Evolutionary conservation across 92 coral and sea anemone genomes (phyloP).

Genomic region (Palythoa heliodiscus): DNA sequence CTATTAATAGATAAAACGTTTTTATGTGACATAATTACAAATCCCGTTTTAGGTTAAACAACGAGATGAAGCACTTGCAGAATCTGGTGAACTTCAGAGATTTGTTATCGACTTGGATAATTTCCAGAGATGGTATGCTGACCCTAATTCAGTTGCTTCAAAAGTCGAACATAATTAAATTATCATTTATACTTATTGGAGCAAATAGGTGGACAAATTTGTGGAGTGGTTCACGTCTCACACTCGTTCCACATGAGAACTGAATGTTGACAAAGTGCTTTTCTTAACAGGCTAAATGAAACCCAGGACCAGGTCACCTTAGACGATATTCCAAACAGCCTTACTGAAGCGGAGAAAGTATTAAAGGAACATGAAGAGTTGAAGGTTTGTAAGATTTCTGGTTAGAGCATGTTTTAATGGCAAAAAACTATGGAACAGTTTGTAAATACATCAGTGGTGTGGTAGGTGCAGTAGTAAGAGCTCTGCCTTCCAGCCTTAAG

Average conservation of each 20-base stretch:
- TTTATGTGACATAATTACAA: not conserved
- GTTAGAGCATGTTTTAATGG: not conserved
- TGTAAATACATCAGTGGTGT: too few species aligned
- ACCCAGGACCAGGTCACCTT: constrained; percentile 91
- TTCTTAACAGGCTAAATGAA: constrained; percentile 69
- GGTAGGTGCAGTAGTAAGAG: not conserved
- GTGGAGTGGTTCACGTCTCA: too few species aligned
- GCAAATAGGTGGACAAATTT: not conserved
- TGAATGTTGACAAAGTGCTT: not conserved
- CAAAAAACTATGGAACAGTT: not conserved
- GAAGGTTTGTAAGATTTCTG: constrained; percentile 61
- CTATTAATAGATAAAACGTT: not conserved
- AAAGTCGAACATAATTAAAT: not conserved
- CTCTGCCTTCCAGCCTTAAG: not conserved
- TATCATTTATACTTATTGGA: not conserved
- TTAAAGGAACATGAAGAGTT: constrained; percentile 94
- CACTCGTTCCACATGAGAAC: too few species aligned
- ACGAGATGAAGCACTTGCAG: constrained; percentile 95
- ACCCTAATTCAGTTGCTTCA: not conserved
- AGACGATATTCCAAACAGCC: constrained; percentile 92
- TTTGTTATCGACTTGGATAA: constrained; percentile 96
- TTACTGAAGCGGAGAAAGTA: constrained; percentile 92
- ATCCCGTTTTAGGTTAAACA: constrained; percentile 69
- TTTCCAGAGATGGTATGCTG: constrained; percentile 91
- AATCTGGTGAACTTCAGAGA: constrained; percentile 96